Conservation (phyloP, 2,888 invertebrate species). For the Tetragonisca angustula region DNA sequence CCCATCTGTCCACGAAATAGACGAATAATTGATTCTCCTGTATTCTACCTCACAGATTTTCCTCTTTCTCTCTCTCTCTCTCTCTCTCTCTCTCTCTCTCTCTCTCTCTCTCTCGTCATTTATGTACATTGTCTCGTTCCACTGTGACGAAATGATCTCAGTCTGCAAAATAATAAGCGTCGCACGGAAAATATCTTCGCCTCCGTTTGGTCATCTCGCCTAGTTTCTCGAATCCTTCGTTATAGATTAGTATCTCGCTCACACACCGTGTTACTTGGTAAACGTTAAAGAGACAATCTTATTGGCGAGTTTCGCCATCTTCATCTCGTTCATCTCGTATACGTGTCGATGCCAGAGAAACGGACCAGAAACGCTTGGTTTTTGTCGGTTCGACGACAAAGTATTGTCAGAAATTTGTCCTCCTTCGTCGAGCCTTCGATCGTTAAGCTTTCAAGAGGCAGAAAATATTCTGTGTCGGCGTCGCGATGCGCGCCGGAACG, state of each 20-base stretch:
- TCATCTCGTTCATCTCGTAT: conserved; percentile 34
- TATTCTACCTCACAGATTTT: not conserved
- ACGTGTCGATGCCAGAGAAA: conserved; percentile 41
- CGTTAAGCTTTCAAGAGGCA: conserved; percentile 25
- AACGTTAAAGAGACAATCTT: conserved; percentile 1
- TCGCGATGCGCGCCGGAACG: conserved; percentile 11
- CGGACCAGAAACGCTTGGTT: conserved; percentile 12
- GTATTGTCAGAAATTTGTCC: conserved; percentile 9
- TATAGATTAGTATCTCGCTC: not conserved
- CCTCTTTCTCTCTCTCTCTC: not conserved
- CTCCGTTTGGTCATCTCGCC: conserved; percentile 3
- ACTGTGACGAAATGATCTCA: conserved; percentile 50
- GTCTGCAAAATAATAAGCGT: conserved; percentile 53
- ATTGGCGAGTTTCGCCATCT: conserved; percentile 6
- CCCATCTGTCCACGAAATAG: conserved; percentile 59
- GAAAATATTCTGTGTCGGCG: conserved; percentile 33
- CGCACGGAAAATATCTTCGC: conserved; percentile 41
- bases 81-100: not conserved
- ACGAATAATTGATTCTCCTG: conserved; percentile 76
- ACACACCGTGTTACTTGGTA: not conserved
- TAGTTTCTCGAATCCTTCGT: not conserved
- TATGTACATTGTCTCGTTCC: conserved; percentile 75
- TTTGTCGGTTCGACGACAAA: conserved; percentile 1
- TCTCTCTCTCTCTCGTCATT: conserved; percentile 6
- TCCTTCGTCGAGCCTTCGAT: not conserved